A percentile compares a stretch with the other conserved stretches of the same genome.
phyloP scores from a whole-genome alignment of 2,113 vertebrate species.

The Gambusia affinis region DNA sequence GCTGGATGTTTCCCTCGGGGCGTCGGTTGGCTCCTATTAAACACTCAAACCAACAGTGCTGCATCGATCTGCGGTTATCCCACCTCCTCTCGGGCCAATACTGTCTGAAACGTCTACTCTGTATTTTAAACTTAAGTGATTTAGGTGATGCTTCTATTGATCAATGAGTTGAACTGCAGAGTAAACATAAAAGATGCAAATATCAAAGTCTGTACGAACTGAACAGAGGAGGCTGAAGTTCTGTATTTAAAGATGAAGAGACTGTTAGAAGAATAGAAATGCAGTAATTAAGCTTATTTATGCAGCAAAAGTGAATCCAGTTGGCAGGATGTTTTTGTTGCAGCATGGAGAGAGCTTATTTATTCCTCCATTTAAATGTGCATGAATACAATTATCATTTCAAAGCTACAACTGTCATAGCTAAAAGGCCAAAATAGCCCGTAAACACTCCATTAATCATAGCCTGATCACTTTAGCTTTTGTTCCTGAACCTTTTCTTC shows the following conservation, averaged over 20 bases:
- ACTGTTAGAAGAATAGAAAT: neutral
- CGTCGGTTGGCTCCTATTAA: constrained; percentile 51
- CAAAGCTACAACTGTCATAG: constrained; percentile 36
- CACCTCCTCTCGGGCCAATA: constrained; percentile 44
- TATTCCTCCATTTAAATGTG: constrained; percentile 52
- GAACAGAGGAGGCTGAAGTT: neutral
- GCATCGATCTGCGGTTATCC: constrained; percentile 61
- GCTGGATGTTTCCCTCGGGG: constrained; percentile 51
- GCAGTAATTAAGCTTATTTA: constrained; percentile 20
- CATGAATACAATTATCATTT: constrained; percentile 59
- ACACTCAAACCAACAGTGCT: constrained; percentile 58
- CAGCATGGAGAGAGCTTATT: constrained; percentile 38
- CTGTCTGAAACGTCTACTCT: constrained; percentile 26
- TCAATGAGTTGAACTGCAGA: constrained; percentile 35
- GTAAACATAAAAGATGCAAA: constrained; percentile 40
- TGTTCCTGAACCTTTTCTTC: constrained; percentile 30
- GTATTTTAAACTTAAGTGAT: constrained; percentile 53
- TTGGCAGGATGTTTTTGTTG: constrained; percentile 20
- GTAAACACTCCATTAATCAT: constrained; percentile 54
- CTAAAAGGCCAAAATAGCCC: constrained; percentile 32
- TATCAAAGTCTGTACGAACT: constrained; percentile 3
- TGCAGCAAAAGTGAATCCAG: constrained; percentile 25
- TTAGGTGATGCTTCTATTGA: constrained; percentile 44
- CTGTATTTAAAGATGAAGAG: constrained; percentile 8
- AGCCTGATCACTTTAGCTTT: constrained; percentile 48